Percentiles rank a stretch among this genome's conserved stretches.
These are phyloP conservation scores for Scomber japonicus DNA, from an alignment of 2,113 vertebrate species.

Conservation along the genomic window DNA sequence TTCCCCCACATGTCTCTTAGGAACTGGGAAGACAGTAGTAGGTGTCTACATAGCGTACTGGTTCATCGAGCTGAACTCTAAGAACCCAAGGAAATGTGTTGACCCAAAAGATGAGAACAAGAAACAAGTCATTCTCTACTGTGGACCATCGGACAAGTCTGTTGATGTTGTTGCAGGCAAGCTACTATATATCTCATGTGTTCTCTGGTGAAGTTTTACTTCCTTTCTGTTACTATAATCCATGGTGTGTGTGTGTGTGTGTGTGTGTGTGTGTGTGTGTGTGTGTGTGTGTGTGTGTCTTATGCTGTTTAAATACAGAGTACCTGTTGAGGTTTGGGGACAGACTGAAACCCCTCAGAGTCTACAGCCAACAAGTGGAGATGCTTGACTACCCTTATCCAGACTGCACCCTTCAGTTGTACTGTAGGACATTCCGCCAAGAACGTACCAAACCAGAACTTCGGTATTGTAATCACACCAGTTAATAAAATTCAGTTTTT, in stretches of 20 bases:
- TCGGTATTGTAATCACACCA: slow-evolving; percentile 80
- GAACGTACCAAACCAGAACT: slow-evolving; percentile 84
- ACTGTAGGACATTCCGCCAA: slow-evolving; percentile 78
- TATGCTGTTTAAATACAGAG: slow-evolving; percentile 75
- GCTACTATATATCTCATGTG: slow-evolving; percentile 2
- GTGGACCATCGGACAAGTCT: slow-evolving; percentile 96
- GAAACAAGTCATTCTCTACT: slow-evolving; percentile 88
- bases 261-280: not conserved
- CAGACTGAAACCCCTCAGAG: slow-evolving; percentile 84
- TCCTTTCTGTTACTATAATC: not conserved
- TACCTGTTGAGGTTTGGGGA: slow-evolving; percentile 83
- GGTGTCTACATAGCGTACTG: slow-evolving; percentile 88
- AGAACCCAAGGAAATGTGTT: slow-evolving; percentile 22
- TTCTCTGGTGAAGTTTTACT: not conserved
- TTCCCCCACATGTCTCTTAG: slow-evolving; percentile 51
- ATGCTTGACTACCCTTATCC: slow-evolving; percentile 86
- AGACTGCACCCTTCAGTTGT: slow-evolving; percentile 79
- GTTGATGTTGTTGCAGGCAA: slow-evolving; percentile 93
- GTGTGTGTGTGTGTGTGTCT: not conserved
- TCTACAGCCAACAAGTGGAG: slow-evolving; percentile 91
- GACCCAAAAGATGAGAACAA: slow-evolving; percentile 53
- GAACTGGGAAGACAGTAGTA: slow-evolving; percentile 84
- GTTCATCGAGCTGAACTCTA: slow-evolving; percentile 79
- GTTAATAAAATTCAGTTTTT: not conserved
- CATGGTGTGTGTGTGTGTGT: not conserved